Conservation (phyloP, 2,888 invertebrate genomes). For the Hypsopygia costalis region DNA sequence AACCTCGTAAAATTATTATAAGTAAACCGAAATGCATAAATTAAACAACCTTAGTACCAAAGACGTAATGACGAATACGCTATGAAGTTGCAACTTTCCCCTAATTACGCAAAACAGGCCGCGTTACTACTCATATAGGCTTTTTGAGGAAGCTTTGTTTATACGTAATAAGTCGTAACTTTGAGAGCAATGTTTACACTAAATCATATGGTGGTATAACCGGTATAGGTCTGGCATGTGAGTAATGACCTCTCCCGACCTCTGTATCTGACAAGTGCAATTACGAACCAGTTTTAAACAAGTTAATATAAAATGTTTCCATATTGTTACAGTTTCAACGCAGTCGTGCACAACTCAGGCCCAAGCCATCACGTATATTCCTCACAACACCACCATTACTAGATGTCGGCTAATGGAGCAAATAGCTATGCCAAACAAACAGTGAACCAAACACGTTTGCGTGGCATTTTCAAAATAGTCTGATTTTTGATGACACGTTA, state of each 20-base stretch:
- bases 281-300: conserved; percentile 34
- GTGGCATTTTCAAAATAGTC: no score
- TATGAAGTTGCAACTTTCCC: conserved; percentile 48
- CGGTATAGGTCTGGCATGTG: conserved; percentile 50
- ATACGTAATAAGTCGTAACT: conserved; percentile 35
- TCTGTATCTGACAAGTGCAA: conserved; percentile 30
- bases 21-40: conserved; percentile 24
- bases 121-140: conserved; percentile 35
- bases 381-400: conserved; percentile 62
- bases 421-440: no score
- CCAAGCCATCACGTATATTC: conserved; percentile 69
- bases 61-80: conserved; percentile 17
- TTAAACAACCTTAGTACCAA: conserved; percentile 13
- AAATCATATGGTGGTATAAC: conserved; percentile 65
- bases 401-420: conserved; percentile 27
- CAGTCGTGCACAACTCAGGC: conserved; percentile 72
- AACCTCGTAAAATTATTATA: neutral
- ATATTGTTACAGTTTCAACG: conserved; percentile 66
- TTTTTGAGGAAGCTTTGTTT: conserved; percentile 39
- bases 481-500: no score
- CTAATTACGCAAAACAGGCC: conserved; percentile 43
- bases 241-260: conserved; percentile 63
- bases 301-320: conserved; percentile 22
- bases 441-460: no score
- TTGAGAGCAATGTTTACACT: conserved; percentile 38